These are phyloP conservation scores for Thymelicus sylvestris DNA, from an alignment of 2,888 invertebrate genomes.

Conservation along the genomic window DNA sequence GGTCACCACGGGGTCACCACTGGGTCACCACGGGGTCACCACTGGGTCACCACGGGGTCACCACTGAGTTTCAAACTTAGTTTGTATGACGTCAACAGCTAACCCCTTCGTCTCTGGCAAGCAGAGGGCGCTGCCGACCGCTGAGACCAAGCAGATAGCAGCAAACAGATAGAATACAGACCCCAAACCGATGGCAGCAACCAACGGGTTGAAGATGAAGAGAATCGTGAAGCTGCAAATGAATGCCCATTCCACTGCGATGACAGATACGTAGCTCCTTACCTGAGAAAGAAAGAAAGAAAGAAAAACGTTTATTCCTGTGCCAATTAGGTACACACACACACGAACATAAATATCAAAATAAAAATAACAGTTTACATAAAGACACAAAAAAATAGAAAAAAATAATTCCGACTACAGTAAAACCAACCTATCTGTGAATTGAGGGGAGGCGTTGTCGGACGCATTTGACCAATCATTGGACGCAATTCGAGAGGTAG, in stretches of 20 bases:
- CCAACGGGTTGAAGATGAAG: constrained; percentile 63
- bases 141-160: constrained; percentile 51
- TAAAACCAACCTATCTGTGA: too few species aligned
- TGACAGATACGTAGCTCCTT: constrained; percentile 58
- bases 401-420: too few species aligned
- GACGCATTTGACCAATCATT: too few species aligned
- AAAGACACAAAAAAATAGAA: too few species aligned
- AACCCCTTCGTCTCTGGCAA: constrained; percentile 65
- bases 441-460: too few species aligned
- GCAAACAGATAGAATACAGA: constrained; percentile 66
- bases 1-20: too few species aligned
- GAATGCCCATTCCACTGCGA: constrained; percentile 62
- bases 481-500: too few species aligned
- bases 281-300: constrained; percentile 50
- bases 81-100: constrained; percentile 58
- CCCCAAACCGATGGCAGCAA: constrained; percentile 58
- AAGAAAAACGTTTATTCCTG: too few species aligned
- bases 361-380: too few species aligned
- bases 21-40: too few species aligned
- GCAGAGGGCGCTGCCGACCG: constrained; percentile 50
- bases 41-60: constrained; percentile 21
- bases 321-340: too few species aligned
- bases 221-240: constrained; percentile 62
- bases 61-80: constrained; percentile 42
- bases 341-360: too few species aligned